Conservation (phyloP, 2,888 invertebrate species). For the Kryphioiulus occultus region DNA sequence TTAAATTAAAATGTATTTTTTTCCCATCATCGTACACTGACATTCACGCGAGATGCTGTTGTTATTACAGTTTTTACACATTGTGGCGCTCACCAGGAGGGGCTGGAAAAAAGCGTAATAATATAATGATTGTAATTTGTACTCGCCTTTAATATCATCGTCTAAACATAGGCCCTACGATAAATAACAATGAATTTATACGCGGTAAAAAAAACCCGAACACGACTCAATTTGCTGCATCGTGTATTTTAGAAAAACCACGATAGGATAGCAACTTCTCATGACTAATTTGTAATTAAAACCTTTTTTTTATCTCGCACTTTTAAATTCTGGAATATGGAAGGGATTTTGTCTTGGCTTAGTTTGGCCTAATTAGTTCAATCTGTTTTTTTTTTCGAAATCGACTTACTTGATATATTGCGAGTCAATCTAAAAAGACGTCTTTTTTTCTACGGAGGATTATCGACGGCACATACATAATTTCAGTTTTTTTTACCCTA, state of each 20-base stretch:
- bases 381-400: neutral
- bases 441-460: neutral
- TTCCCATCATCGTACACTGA: neutral
- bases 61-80: slow-evolving; percentile 14
- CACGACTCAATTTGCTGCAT: slow-evolving; percentile 3
- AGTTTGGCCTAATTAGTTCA: neutral
- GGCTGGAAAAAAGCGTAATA: neutral
- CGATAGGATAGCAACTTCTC: neutral
- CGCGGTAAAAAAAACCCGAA: neutral
- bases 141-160: slow-evolving; percentile 32
- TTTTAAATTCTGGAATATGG: neutral
- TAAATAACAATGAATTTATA: slow-evolving; percentile 20
- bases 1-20: slow-evolving; percentile 33
- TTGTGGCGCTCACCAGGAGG: neutral
- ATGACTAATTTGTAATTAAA: slow-evolving; percentile 9
- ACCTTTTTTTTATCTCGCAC: neutral
- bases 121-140: slow-evolving; percentile 20
- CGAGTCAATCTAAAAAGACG: neutral
- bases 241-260: neutral
- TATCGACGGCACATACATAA: neutral
- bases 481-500: neutral
- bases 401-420: neutral
- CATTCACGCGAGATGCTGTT: neutral
- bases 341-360: neutral
- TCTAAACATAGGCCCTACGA: neutral